A percentile compares a stretch with the other conserved stretches of the same genome.
Evolutionary conservation across 2,113 vertebrate species (phyloP).

Genomic region (Malaclemys terrapin): DNA sequence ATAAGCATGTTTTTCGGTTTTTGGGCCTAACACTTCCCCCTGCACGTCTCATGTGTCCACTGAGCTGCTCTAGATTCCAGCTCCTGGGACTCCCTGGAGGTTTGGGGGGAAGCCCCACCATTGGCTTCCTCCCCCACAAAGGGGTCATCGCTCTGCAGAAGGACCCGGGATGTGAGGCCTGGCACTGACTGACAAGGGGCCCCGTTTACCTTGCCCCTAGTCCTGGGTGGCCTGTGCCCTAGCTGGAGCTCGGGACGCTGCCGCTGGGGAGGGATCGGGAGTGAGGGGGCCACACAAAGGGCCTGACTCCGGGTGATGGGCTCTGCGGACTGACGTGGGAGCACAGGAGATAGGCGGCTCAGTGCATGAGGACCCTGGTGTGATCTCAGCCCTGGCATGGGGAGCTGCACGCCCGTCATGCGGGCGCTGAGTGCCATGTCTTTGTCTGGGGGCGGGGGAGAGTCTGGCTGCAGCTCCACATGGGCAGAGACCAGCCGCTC

Average conservation of each 20-base stretch:
- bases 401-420: not conserved
- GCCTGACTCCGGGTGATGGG: not conserved
- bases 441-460: not conserved
- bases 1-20: no score
- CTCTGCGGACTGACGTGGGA: not conserved
- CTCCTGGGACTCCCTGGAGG: not conserved
- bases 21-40: no score
- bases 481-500: not conserved
- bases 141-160: no score
- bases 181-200: not conserved
- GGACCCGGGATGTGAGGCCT: no score
- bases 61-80: not conserved
- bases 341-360: not conserved
- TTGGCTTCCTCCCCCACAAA: no score
- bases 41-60: not conserved
- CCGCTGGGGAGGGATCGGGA: not conserved
- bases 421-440: not conserved
- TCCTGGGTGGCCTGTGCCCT: no score
- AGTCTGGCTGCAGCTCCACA: not conserved
- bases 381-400: not conserved
- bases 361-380: not conserved
- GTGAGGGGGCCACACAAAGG: not conserved
- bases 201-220: not conserved
- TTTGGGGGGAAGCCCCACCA: not conserved
- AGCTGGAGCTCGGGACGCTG: not conserved